Evolutionary conservation across 2,888 invertebrate species (phyloP).

Genomic region (Drosophila neonasuta): DNA sequence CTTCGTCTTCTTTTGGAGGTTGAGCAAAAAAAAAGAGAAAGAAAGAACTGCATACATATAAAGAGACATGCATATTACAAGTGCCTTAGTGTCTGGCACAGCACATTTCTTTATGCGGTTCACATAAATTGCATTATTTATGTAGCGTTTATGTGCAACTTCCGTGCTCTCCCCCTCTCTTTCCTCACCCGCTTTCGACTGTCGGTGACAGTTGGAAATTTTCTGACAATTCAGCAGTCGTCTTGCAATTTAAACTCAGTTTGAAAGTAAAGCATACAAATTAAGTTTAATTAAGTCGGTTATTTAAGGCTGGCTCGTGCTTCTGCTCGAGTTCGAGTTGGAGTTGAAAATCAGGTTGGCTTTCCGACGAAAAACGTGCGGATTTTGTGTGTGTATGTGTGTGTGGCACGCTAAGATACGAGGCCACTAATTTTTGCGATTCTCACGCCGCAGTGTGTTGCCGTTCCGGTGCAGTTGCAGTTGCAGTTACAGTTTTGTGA

Average conservation of each 20-base stretch:
- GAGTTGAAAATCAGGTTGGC: constrained; percentile 37
- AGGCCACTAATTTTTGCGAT: constrained; percentile 56
- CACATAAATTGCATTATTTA: constrained; percentile 75
- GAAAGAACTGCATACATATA: constrained; percentile 14
- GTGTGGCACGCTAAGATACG: constrained; percentile 38
- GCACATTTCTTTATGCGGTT: constrained; percentile 69
- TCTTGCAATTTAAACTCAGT: constrained; percentile 28
- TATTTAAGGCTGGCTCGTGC: constrained; percentile 42
- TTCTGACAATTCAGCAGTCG: constrained; percentile 49
- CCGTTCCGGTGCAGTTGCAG: constrained; percentile 45
- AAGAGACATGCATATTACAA: constrained; percentile 69
- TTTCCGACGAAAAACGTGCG: constrained; percentile 19
- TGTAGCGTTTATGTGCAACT: constrained; percentile 61
- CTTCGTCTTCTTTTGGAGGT: constrained; percentile 1
- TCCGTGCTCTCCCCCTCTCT: background rate
- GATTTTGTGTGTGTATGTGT: constrained; percentile 12
- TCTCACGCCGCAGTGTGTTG: constrained; percentile 44
- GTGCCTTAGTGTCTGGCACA: constrained; percentile 72
- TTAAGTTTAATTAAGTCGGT: constrained; percentile 70
- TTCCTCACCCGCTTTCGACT: constrained; percentile 4
- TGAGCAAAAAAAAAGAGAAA: constrained; percentile 6
- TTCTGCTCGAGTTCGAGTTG: constrained; percentile 2
- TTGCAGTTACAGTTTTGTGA: constrained; percentile 73
- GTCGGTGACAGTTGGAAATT: constrained; percentile 56
- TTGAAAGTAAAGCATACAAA: constrained; percentile 51